These are phyloP conservation scores for Amitus sp. DNA, from an alignment of 2,888 invertebrate genomes.

Conservation along the genomic window DNA sequence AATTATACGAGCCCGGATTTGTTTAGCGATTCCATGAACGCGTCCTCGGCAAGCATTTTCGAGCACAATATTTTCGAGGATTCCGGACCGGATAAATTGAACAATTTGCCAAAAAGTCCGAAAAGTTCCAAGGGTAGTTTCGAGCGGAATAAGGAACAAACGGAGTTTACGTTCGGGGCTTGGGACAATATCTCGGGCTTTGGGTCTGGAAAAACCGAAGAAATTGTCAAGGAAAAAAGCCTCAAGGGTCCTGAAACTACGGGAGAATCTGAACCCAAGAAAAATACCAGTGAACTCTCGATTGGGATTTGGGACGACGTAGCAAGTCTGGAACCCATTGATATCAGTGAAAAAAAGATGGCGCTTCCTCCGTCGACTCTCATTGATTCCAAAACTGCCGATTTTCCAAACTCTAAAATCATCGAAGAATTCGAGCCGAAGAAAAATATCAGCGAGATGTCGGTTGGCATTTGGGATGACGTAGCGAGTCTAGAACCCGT, in stretches of 20 bases:
- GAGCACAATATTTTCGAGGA: constrained; percentile 60
- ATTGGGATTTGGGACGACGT: constrained; percentile 15
- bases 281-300: constrained; percentile 1
- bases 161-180: background rate
- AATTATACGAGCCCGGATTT: constrained; percentile 69
- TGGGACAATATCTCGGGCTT: constrained; percentile 18
- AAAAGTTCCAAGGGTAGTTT: too few relatives aligned
- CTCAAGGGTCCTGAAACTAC: background rate
- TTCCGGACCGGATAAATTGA: constrained; percentile 14
- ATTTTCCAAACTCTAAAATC: too few relatives aligned
- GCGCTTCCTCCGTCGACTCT: background rate
- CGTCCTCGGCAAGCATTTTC: too few relatives aligned
- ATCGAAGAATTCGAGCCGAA: background rate
- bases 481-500: constrained; percentile 10
- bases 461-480: constrained; percentile 15
- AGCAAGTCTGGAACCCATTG: constrained; percentile 13
- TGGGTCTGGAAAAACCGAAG: constrained; percentile 12
- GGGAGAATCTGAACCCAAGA: background rate
- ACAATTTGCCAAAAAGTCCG: too few relatives aligned
- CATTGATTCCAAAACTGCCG: too few relatives aligned
- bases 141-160: too few relatives aligned
- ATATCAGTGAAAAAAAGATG: constrained; percentile 8
- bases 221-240: too few relatives aligned
- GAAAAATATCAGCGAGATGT: background rate
- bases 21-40: constrained; percentile 70